Evolutionary conservation across 2,113 vertebrate species (phyloP), one percentile per base, ranked within the genome.

Genomic region (Bettongia penicillata): DNA sequence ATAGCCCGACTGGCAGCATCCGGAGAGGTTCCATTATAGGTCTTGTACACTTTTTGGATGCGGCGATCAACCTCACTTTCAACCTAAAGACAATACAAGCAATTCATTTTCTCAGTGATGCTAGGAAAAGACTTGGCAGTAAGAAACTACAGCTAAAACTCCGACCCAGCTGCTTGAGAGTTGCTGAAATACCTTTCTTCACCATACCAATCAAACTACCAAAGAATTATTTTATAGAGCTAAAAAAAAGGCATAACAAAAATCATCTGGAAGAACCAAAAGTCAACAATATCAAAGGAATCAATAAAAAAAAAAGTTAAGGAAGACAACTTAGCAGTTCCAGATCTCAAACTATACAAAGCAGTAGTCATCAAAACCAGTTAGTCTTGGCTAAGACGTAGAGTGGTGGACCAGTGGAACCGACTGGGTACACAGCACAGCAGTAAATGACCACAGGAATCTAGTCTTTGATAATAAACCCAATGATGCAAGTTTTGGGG

Each of bases 1-100:
- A 99, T 99, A 26, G 99, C 99, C 8, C 99, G 99, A 97, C 99
- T 99, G 28, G 99, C 99, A 61, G 99, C 99, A 48, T 99, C 99
- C 0, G 99, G 99, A 97, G 99, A 99, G 84, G 99, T 99, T 90
- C 99, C 99, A 0, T 99, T 99, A 98, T 99, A 99, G 77, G 99
- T 98, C 47, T 99, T 99, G 97, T 99, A 99, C 0, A 99, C 99
- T 97, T 99, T 99, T 95, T 96, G 99, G 97, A 99, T 99, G 97
- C 99, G 99, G 97, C 99, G 99, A 98, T 99, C 99, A 94, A 99
- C 99, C 97, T 99, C 99, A 96, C 99, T 98, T 98, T 99, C 99
- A 89, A 99, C 99, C 99, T 99, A 97, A 94, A 51, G 51, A 68
- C 23, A 97, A 95, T 98, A 97, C 91, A 97, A 47, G 95, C 52